Evolutionary conservation across 1,140 invertebrate genomes (phyloP).

Genomic region (Drosophila ficusphila): DNA sequence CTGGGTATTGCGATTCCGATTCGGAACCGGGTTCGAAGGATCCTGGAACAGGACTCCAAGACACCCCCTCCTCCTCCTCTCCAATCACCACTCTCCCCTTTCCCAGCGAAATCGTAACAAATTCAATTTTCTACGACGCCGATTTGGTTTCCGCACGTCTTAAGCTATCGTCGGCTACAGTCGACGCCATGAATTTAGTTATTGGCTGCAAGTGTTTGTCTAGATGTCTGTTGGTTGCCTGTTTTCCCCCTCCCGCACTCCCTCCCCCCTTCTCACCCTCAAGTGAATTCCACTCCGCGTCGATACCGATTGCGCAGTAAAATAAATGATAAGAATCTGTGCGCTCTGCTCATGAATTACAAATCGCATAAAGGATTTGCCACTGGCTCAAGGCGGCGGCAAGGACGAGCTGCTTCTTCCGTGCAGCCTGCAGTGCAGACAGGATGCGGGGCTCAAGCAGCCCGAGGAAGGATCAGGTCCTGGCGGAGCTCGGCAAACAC

Average conservation of each 20-base stretch:
- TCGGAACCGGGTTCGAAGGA: not conserved
- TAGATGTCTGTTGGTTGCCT: slow-evolving; percentile 15
- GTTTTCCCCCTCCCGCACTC: not conserved
- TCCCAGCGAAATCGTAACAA: slow-evolving; percentile 55
- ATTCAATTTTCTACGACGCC: slow-evolving; percentile 82
- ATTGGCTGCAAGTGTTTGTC: slow-evolving; percentile 59
- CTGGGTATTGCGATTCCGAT: slow-evolving; percentile 1
- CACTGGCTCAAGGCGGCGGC: slow-evolving; percentile 54
- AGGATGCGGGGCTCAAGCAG: slow-evolving; percentile 3
- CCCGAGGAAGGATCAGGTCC: slow-evolving; percentile 12
- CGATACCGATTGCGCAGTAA: slow-evolving; percentile 69
- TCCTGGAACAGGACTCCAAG: not conserved
- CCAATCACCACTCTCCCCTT: not conserved
- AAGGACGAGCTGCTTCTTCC: slow-evolving; percentile 9
- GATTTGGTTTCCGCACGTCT: slow-evolving; percentile 81
- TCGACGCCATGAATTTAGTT: slow-evolving; percentile 76
- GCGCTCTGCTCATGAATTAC: slow-evolving; percentile 80
- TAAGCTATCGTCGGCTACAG: slow-evolving; percentile 60
- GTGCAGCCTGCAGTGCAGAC: slow-evolving; percentile 29
- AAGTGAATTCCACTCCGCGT: slow-evolving; percentile 1
- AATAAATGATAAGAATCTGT: slow-evolving; percentile 83
- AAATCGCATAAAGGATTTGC: slow-evolving; percentile 82
- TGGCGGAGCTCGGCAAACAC: slow-evolving; percentile 14
- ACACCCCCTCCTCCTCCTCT: not conserved
- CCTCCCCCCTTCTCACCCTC: no score